Evolutionary conservation across 2,888 invertebrate species (phyloP).

Genomic region (Gnatocerus cornutus): DNA sequence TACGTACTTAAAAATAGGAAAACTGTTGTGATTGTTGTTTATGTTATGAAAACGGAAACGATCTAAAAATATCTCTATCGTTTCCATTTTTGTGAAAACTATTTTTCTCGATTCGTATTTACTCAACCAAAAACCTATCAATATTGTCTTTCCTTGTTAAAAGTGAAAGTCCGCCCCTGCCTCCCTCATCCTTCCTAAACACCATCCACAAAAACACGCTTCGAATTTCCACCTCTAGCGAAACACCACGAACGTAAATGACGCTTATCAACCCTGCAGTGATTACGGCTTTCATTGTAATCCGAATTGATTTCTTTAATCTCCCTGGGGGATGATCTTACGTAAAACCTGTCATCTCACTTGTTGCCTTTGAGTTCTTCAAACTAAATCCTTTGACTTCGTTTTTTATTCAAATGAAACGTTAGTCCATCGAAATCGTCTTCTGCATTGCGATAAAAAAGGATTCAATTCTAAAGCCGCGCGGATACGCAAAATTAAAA

Average conservation of each 20-base stretch:
- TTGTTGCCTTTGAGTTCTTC: slow-evolving; percentile 35
- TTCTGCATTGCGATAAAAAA: slow-evolving; percentile 19
- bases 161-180: slow-evolving; percentile 6
- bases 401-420: slow-evolving; percentile 38
- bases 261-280: slow-evolving; percentile 40
- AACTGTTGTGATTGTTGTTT: too few relatives aligned
- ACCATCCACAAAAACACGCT: slow-evolving; percentile 30
- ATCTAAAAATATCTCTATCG: too few relatives aligned
- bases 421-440: slow-evolving; percentile 14
- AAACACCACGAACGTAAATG: slow-evolving; percentile 40
- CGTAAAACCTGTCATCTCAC: slow-evolving; percentile 36
- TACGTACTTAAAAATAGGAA: too few relatives aligned
- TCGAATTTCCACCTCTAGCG: slow-evolving; percentile 34
- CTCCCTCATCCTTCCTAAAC: slow-evolving; percentile 4
- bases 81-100: too few relatives aligned
- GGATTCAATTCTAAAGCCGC: slow-evolving; percentile 14
- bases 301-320: slow-evolving; percentile 42
- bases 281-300: slow-evolving; percentile 42
- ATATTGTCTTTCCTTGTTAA: neutral
- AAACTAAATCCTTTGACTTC: slow-evolving; percentile 23
- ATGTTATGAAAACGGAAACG: too few relatives aligned
- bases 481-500: slow-evolving; percentile 16
- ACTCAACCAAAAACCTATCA: too few relatives aligned
- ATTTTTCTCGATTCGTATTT: too few relatives aligned
- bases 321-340: slow-evolving; percentile 25